Evolutionary conservation across 2,797 vertebrate species (phyloP), one percentile per base, ranked within the genome.

Genomic region (Crypturellus tataupa): DNA sequence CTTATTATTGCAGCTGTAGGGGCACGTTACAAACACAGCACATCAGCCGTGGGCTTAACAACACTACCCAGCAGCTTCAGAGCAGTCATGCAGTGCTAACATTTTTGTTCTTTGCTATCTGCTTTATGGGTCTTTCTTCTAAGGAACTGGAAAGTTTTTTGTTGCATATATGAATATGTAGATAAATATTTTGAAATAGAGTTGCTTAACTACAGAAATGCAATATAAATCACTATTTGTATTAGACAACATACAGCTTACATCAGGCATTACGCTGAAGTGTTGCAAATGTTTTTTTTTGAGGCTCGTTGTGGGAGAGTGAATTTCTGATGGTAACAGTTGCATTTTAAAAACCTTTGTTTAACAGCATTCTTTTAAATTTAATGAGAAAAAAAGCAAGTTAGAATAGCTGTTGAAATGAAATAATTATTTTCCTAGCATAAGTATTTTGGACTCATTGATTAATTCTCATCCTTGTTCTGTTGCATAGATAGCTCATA

Each of bases 391-490:
- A 88, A 88, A 68, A 31, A 47, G 23, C 25, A 76, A 42, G 53
- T 15, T 70, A 60, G 27, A 80, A 8, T 46, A 90, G 58, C 65
- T 87, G 53, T 35, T 87, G 72, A 82, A 89, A 92, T 53, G 75
- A 85, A 93, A 87, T 19, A 20, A 67, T 59, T 77, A 31, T 95
- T 94, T 94, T 94, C 73, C 63, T 46, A 4, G 1, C 16, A 29
- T 39, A 35, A 94, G 46, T 47, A 86, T 88, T 93, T 87, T 76
- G 24, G 46, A 25, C 37, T 87, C 81, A 11, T 16, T 91, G 65
- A 79, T 78, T 92, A 70, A 82, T 75, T 89, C 46, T 72, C 6
- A 60, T 76, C 71, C 75, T 87, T 93, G 86, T 91, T 83, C 31
- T 70, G 44, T 17, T 79, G 60, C 80, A 76, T 3, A 44, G 68